Evolutionary conservation across 2,888 invertebrate genomes (phyloP), one percentile per base, ranked within the genome.

Genomic region (Mimas tiliae): DNA sequence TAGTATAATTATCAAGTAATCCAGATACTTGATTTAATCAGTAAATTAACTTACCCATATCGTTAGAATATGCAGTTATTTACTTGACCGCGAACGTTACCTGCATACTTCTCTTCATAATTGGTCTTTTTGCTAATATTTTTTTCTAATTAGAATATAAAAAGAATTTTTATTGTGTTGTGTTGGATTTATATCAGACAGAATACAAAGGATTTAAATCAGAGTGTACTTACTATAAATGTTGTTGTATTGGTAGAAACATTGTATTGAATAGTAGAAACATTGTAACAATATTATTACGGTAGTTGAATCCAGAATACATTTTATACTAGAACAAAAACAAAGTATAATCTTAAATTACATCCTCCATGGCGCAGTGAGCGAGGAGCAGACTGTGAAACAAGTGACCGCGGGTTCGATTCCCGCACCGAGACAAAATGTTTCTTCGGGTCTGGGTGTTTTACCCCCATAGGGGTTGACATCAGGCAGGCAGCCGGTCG

Each of bases 1-100:
- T 70, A 73, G 65, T 33, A 74, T 74, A 79, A 80, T 79, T 81
- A 81, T 74, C 63, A 69, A 75, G 84, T 85, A 74, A 67, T 76
- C 73, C 64, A 75, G 74, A 81, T 81, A 73, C 73, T 78, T 82
- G 72, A 78, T 78, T 75, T 71, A 71, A 76, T 76, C 70, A 71
- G 74, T 70, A 72, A 76, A 70, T 66, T 73, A 73, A 70, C 71
- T 72, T 72, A 67, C 73, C 16, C 0, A 45, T 21, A 14, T 52
- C 19, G 11, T 47, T 11, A 55, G 42, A 53, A 45, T 27, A 45
- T 64, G 45, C 53, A 64, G 45, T 45, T 12, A 16, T 27, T 53
- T 45, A 16, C 51, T 64, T 6, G 6, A 33, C 51, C 4, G 70
- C 63, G 64, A 48, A 64, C 69, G 68, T 47, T 55, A 55, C 55